Evolutionary conservation across 2,888 invertebrate species (phyloP).

Genomic region (Caenorhabditis sp.): DNA sequence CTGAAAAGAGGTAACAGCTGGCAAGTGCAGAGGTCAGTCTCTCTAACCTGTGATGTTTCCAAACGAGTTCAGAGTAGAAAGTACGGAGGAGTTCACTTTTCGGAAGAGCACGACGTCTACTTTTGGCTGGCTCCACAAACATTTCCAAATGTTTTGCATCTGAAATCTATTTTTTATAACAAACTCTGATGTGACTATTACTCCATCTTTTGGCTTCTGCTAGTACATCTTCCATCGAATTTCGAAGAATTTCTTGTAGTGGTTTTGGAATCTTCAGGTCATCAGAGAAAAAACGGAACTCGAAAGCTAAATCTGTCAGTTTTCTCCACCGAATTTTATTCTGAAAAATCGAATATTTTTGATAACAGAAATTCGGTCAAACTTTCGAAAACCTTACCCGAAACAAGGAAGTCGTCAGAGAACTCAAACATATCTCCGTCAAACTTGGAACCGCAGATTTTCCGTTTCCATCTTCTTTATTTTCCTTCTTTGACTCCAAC

Average conservation of each 20-base stretch:
- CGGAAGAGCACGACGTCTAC: conserved; percentile 64
- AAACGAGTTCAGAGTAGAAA: conserved; percentile 69
- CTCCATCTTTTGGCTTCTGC: conserved; percentile 69
- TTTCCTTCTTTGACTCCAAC: conserved; percentile 27
- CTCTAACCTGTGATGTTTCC: conserved; percentile 64
- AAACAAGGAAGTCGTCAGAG: conserved; percentile 34
- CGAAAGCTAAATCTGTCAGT: conserved; percentile 67
- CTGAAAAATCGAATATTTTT: conserved; percentile 40
- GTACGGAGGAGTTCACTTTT: conserved; percentile 73
- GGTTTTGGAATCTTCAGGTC: conserved; percentile 57
- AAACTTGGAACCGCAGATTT: conserved; percentile 31
- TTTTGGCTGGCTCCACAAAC: conserved; percentile 66
- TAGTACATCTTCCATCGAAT: conserved; percentile 59
- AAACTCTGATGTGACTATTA: not conserved
- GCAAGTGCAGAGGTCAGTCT: conserved; percentile 11
- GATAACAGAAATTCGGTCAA: not conserved
- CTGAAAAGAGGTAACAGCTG: conserved; percentile 32
- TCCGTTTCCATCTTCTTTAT: not conserved
- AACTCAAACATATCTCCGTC: conserved; percentile 48
- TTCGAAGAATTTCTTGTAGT: conserved; percentile 38
- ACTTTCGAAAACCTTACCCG: conserved; percentile 8
- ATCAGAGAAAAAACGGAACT: conserved; percentile 60
- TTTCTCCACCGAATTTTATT: conserved; percentile 73
- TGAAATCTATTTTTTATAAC: conserved; percentile 27
- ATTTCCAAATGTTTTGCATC: conserved; percentile 75